Percentiles rank a stretch among this genome's conserved stretches.
Conservation (phyloP, 2,113 vertebrate species). For the Nothobranchius furzeri region DNA sequence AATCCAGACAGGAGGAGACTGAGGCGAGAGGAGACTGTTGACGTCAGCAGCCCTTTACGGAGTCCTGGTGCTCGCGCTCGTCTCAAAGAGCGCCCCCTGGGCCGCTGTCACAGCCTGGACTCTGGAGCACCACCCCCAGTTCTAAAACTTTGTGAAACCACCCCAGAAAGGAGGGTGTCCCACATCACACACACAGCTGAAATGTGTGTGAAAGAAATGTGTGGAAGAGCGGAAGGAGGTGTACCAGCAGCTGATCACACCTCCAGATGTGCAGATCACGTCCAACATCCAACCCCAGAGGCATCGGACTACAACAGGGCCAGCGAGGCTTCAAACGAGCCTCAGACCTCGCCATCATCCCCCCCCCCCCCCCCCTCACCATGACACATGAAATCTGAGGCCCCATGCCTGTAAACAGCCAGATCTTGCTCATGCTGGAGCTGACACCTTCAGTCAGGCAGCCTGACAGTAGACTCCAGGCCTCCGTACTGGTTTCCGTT, state of each 20-base stretch:
- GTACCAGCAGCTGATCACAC: neutral
- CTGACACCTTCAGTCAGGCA: no score
- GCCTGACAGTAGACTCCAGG: no score
- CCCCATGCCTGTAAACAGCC: no score
- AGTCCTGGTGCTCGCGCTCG: neutral
- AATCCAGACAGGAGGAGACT: conserved; percentile 69
- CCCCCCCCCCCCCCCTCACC: no score
- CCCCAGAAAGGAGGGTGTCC: neutral
- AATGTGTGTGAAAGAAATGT: no score
- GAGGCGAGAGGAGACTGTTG: conserved; percentile 73
- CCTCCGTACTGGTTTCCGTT: no score
- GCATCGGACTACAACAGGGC: neutral
- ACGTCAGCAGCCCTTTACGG: conserved; percentile 43
- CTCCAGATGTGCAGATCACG: neutral
- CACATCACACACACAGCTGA: neutral
- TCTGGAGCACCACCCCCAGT: conserved; percentile 15
- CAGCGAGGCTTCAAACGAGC: no score
- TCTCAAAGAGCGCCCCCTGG: conserved; percentile 55
- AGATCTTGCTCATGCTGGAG: no score
- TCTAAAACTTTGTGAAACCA: neutral
- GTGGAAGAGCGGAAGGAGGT: no score
- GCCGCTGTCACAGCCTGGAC: conserved; percentile 80
- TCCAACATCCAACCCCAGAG: neutral
- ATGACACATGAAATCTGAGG: no score
- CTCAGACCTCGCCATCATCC: no score